Conservation (phyloP, 2,797 vertebrate genomes). For the Falco cherrug region DNA sequence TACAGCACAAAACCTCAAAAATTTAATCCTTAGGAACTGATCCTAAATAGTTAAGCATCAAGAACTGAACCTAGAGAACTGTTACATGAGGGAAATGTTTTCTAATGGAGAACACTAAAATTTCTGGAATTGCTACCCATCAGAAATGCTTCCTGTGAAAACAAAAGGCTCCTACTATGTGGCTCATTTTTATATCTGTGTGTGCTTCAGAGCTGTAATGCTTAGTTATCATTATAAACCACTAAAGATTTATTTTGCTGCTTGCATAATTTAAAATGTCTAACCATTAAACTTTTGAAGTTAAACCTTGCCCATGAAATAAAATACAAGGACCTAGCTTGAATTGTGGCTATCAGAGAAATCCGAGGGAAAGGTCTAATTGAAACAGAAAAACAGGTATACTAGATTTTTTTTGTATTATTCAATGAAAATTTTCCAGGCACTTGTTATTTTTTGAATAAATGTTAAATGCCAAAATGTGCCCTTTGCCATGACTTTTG, state of each 20-base stretch:
- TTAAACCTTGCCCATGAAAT: background rate
- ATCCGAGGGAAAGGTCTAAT: background rate
- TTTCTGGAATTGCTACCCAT: background rate
- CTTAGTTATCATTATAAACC: background rate
- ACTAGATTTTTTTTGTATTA: background rate
- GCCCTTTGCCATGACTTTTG: background rate
- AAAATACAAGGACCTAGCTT: background rate
- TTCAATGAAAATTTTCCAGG: background rate
- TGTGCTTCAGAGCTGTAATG: background rate
- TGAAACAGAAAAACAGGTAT: background rate
- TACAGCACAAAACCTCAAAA: background rate
- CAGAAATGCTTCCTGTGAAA: background rate
- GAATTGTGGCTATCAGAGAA: background rate
- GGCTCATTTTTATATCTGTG: background rate
- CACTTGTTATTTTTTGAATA: background rate
- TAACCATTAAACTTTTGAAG: background rate
- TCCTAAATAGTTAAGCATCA: background rate
- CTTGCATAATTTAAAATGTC: background rate
- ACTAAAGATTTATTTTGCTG: background rate
- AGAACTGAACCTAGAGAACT: background rate
- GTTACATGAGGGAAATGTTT: background rate
- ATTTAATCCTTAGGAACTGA: background rate
- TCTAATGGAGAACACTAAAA: background rate
- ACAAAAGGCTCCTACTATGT: background rate
- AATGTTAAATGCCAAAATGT: background rate